These are phyloP conservation scores for Euura lappo DNA, from an alignment of 1,140 invertebrate species.

Conservation along the genomic window DNA sequence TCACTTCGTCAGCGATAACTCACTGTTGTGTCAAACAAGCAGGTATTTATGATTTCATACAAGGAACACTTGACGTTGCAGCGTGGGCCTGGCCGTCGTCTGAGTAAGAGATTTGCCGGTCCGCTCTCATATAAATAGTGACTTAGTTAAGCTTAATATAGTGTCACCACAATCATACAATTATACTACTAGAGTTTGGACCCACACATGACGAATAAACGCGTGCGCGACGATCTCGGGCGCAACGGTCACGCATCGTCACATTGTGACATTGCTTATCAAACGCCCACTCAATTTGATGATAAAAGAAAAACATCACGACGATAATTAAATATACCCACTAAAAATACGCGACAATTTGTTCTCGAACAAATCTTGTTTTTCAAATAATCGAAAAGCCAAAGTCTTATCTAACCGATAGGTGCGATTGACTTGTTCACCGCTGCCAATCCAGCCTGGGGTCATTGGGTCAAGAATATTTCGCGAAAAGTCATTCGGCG, in stretches of 20 bases:
- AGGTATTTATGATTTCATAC: not conserved
- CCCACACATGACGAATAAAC: slow-evolving; percentile 4
- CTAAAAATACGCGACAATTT: no score
- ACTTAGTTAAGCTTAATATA: slow-evolving; percentile 7
- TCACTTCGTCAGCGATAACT: not conserved
- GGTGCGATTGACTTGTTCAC: no score
- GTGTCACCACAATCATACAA: slow-evolving; percentile 2
- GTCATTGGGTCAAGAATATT: no score
- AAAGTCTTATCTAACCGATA: no score
- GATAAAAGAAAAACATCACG: no score
- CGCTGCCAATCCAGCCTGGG: no score
- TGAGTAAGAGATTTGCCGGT: slow-evolving; percentile 6
- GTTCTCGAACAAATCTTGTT: no score
- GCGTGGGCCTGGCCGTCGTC: not conserved
- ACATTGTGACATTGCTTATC: no score
- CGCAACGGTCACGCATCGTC: not conserved
- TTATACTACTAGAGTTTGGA: not conserved
- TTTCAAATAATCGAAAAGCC: no score
- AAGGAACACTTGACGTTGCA: not conserved
- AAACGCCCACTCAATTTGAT: no score
- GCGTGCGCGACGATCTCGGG: not conserved
- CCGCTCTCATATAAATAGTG: slow-evolving; percentile 5
- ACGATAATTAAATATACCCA: no score
- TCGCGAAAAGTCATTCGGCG: no score
- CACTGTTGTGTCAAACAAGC: not conserved